Conservation (phyloP, 2,888 invertebrate species). For the Corbicula japonica region DNA sequence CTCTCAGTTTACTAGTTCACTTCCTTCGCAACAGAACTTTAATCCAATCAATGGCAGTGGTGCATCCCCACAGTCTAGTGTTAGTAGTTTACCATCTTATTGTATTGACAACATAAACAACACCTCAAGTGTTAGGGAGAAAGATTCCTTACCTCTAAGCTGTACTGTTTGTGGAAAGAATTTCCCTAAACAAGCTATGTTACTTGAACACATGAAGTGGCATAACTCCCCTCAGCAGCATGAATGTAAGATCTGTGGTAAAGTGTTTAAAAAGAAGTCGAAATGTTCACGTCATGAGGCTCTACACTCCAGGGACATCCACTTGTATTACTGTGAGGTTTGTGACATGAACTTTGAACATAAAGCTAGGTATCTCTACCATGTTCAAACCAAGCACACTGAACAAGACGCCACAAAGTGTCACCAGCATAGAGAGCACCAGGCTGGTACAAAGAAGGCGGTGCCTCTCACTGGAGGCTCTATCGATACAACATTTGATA, state of each 20-base stretch:
- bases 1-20: not conserved
- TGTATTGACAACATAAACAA: too few relatives aligned
- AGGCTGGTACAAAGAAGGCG: constrained; percentile 39
- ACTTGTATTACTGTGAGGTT: constrained; percentile 54
- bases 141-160: not conserved
- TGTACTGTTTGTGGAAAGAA: constrained; percentile 36
- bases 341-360: constrained; percentile 52
- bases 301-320: constrained; percentile 46
- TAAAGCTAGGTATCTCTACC: constrained; percentile 57
- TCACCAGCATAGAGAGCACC: constrained; percentile 26
- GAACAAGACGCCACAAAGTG: constrained; percentile 5
- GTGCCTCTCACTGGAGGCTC: constrained; percentile 37
- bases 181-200: constrained; percentile 22
- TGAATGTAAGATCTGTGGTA: constrained; percentile 55
- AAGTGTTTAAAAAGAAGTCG: constrained; percentile 40
- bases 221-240: constrained; percentile 39
- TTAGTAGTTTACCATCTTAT: too few relatives aligned
- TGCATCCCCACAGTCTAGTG: too few relatives aligned
- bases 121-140: too few relatives aligned
- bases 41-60: not conserved
- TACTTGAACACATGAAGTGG: constrained; percentile 45
- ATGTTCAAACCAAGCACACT: constrained; percentile 41
- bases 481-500: constrained; percentile 40
- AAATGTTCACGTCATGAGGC: constrained; percentile 57
- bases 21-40: not conserved